Evolutionary conservation across 2,113 vertebrate species (phyloP).

Genomic region (Polyodon spathula): DNA sequence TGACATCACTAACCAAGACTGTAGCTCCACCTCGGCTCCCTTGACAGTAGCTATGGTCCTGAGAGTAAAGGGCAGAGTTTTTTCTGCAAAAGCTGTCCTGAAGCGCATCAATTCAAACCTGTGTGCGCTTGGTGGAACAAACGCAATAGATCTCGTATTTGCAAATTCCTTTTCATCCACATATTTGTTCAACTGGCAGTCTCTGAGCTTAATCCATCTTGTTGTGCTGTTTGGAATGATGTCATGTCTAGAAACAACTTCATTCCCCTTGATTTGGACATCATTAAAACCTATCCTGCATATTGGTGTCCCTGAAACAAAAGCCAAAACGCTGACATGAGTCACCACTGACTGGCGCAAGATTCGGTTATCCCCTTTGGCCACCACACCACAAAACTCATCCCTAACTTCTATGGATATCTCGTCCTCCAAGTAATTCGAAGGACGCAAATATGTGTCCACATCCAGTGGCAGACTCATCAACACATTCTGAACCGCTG

Average conservation of each 20-base stretch:
- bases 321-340: slow-evolving; percentile 64
- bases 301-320: slow-evolving; percentile 67
- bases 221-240: slow-evolving; percentile 79
- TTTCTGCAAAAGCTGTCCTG: slow-evolving; percentile 67
- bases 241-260: slow-evolving; percentile 75
- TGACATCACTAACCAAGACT: slow-evolving; percentile 83
- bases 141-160: slow-evolving; percentile 52
- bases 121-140: slow-evolving; percentile 67
- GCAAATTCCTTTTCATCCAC: slow-evolving; percentile 62
- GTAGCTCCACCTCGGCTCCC: slow-evolving; percentile 77
- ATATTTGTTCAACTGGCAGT: slow-evolving; percentile 66
- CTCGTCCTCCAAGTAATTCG: slow-evolving; percentile 73
- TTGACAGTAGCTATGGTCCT: slow-evolving; percentile 64
- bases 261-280: slow-evolving; percentile 73
- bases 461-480: slow-evolving; percentile 53
- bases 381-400: slow-evolving; percentile 65
- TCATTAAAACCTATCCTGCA: slow-evolving; percentile 77
- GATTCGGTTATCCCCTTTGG: slow-evolving; percentile 59
- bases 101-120: slow-evolving; percentile 76
- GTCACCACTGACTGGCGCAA: slow-evolving; percentile 67
- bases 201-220: slow-evolving; percentile 72
- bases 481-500: slow-evolving; percentile 59
- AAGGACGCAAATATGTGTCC: slow-evolving; percentile 54
- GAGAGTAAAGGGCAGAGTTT: slow-evolving; percentile 72
- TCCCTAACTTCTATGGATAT: slow-evolving; percentile 72